phyloP scores from a whole-genome alignment of 2,797 vertebrate species.

The Microchirus variegatus region DNA sequence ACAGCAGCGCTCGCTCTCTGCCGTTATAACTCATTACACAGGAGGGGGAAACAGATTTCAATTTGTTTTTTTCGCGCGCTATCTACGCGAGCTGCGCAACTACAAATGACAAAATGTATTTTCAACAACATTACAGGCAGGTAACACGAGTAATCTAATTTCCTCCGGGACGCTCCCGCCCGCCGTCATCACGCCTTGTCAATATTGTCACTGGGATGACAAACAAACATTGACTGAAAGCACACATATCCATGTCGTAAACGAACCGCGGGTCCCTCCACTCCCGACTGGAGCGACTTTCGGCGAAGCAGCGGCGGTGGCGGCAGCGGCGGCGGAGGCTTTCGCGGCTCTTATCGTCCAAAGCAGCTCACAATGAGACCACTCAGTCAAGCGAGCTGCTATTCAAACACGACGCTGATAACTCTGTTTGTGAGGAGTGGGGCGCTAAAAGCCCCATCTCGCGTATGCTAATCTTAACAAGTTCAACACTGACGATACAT shows the following conservation, averaged over 20 bases:
- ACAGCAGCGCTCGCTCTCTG: slow-evolving; percentile 23
- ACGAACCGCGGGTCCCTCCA: slow-evolving; percentile 51
- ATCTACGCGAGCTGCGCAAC: slow-evolving; percentile 20
- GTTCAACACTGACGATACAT: slow-evolving; percentile 63
- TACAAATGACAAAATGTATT: slow-evolving; percentile 27
- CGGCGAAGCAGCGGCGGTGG: slow-evolving; percentile 26
- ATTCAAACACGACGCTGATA: slow-evolving; percentile 75
- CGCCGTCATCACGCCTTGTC: slow-evolving; percentile 38
- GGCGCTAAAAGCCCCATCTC: slow-evolving; percentile 56
- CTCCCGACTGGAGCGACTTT: slow-evolving; percentile 27
- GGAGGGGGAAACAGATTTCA: slow-evolving; percentile 28
- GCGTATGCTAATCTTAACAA: slow-evolving; percentile 63
- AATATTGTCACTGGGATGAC: slow-evolving; percentile 56
- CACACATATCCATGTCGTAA: slow-evolving; percentile 47
- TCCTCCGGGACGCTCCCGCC: slow-evolving; percentile 18
- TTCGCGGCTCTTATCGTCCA: slow-evolving; percentile 53
- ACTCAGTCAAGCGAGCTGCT: slow-evolving; percentile 61
- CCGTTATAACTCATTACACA: slow-evolving; percentile 19
- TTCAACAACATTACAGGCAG: slow-evolving; percentile 41
- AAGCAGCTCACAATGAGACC: slow-evolving; percentile 54
- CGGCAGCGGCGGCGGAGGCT: no score
- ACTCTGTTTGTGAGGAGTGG: slow-evolving; percentile 65
- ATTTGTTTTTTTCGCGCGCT: slow-evolving; percentile 20
- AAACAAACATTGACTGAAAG: slow-evolving; percentile 57
- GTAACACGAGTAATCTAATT: slow-evolving; percentile 38